Conservation (phyloP, 2,797 vertebrate species). For the Gila robusta region DNA sequence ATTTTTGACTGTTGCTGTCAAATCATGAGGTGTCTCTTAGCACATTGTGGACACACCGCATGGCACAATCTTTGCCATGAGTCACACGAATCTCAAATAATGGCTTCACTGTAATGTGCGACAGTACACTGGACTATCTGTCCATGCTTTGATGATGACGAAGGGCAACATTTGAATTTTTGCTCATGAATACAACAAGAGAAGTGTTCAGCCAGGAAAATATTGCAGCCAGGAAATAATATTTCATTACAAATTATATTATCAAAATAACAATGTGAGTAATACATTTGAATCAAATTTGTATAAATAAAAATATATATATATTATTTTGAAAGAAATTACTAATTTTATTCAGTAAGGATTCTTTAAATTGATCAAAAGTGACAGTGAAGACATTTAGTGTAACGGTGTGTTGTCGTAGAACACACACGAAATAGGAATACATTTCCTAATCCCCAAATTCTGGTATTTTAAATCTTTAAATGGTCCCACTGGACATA, state of each 20-base stretch:
- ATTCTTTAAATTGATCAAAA: neutral
- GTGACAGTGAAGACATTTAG: neutral
- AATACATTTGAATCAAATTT: too few relatives aligned
- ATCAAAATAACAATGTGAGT: neutral
- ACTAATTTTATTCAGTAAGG: neutral
- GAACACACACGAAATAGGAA: neutral
- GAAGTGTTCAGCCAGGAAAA: constrained; percentile 3
- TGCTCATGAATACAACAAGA: constrained; percentile 18
- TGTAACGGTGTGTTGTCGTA: neutral
- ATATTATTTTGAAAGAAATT: neutral
- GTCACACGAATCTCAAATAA: constrained; percentile 33
- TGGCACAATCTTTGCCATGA: neutral
- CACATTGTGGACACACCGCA: constrained; percentile 9
- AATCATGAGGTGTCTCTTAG: constrained; percentile 24
- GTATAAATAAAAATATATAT: too few relatives aligned
- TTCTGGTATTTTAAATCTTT: neutral
- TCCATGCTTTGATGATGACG: constrained; percentile 17
- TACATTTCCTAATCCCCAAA: neutral
- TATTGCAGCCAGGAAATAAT: neutral
- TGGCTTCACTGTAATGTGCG: constrained; percentile 20
- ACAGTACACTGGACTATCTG: constrained; percentile 24
- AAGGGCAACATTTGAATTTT: constrained; percentile 45
- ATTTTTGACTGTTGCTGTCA: constrained; percentile 11
- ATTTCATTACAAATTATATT: neutral
- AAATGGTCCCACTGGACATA: neutral